These are phyloP conservation scores for Salarias fasciatus DNA, from an alignment of 2,797 vertebrate species.

Conservation along the genomic window DNA sequence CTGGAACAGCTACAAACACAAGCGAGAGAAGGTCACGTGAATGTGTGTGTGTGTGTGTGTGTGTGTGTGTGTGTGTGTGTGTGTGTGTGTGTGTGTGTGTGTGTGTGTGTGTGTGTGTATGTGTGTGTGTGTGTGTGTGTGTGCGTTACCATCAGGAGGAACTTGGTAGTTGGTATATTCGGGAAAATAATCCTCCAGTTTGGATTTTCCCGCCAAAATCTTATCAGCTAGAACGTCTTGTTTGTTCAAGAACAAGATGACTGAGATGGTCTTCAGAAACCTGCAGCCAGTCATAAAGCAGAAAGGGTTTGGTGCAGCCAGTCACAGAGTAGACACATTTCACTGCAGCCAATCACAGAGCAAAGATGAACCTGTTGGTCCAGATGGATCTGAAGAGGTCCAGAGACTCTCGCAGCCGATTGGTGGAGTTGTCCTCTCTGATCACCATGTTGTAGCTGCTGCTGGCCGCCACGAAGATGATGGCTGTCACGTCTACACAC, in stretches of 20 bases:
- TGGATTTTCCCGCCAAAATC: slow-evolving; percentile 97
- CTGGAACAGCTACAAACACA: slow-evolving; percentile 86
- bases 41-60: neutral
- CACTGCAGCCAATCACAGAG: slow-evolving; percentile 52
- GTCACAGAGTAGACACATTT: neutral
- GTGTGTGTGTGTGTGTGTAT: neutral
- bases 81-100: neutral
- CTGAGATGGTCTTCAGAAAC: slow-evolving; percentile 97
- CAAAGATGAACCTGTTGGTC: slow-evolving; percentile 91
- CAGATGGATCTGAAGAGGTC: slow-evolving; percentile 98
- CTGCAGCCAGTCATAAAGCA: slow-evolving; percentile 74
- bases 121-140: neutral
- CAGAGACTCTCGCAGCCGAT: slow-evolving; percentile 94
- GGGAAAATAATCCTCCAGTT: slow-evolving; percentile 98
- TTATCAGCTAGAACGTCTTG: slow-evolving; percentile 98
- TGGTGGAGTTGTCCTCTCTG: slow-evolving; percentile 97
- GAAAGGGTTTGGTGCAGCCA: neutral
- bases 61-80: neutral
- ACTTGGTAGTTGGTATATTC: slow-evolving; percentile 92
- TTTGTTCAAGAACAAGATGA: slow-evolving; percentile 98
- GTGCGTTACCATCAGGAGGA: slow-evolving; percentile 88
- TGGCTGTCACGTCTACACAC: slow-evolving; percentile 93
- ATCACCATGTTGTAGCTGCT: slow-evolving; percentile 99
- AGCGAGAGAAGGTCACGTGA: neutral
- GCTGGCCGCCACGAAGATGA: slow-evolving; percentile 97